These are phyloP conservation scores for Pterophyllum scalare DNA, from an alignment of 2,113 vertebrate species.

Conservation along the genomic window DNA sequence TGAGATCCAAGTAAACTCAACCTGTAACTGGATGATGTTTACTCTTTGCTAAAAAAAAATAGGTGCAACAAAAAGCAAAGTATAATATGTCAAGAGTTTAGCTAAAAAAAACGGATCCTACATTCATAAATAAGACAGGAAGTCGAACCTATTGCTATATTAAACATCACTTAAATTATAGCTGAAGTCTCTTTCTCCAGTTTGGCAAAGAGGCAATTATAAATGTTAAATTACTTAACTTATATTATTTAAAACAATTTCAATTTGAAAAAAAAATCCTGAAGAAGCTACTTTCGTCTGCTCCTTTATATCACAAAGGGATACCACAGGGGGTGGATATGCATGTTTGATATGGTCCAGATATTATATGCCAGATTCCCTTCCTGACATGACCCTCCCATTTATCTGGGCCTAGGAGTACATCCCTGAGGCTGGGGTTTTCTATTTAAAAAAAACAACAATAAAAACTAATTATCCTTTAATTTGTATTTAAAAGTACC, in stretches of 20 bases:
- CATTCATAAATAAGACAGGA: background rate
- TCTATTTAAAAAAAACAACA: background rate
- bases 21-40: constrained; percentile 57
- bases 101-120: background rate
- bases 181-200: background rate
- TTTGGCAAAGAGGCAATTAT: background rate
- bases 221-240: background rate
- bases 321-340: background rate
- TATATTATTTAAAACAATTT: no score
- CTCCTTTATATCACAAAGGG: background rate
- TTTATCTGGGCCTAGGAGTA: background rate
- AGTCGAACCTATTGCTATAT: background rate
- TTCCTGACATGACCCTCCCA: background rate
- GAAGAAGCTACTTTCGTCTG: background rate
- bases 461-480: background rate
- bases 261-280: background rate
- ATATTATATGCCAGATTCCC: background rate
- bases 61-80: background rate
- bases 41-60: constrained; percentile 16
- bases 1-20: constrained; percentile 40
- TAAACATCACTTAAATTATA: background rate
- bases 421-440: background rate
- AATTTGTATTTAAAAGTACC: background rate
- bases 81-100: background rate
- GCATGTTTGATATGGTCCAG: background rate